Conservation (phyloP, 2,888 invertebrate species). For the Eupeodes luniger region DNA sequence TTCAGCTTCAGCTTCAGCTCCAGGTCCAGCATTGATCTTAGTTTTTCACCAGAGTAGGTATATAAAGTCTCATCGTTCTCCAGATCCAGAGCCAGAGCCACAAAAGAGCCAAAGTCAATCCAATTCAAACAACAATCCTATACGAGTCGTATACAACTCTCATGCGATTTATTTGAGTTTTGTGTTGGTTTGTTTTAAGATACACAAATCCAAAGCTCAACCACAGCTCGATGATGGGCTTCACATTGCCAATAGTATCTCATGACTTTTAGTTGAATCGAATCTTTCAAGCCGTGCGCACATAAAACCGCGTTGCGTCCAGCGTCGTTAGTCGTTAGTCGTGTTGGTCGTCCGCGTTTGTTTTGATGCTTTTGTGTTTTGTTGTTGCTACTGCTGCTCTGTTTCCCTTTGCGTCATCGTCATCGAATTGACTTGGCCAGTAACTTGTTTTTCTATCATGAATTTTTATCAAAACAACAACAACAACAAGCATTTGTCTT, state of each 20-base stretch:
- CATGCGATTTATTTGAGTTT: constrained; percentile 62
- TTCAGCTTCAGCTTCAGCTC: background rate
- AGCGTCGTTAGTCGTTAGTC: constrained; percentile 1
- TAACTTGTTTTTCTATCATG: constrained; percentile 63
- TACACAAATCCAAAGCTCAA: constrained; percentile 22
- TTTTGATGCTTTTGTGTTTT: constrained; percentile 3
- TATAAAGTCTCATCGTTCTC: background rate
- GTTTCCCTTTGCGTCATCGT: background rate
- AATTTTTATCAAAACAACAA: constrained; percentile 7
- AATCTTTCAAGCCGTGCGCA: constrained; percentile 67
- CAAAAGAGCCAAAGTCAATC: constrained; percentile 18
- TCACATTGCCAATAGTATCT: constrained; percentile 48
- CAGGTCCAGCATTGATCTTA: constrained; percentile 7
- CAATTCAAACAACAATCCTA: constrained; percentile 5
- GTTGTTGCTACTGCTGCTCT: background rate
- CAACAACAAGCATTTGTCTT: constrained; percentile 30
- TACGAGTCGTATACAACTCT: constrained; percentile 32
- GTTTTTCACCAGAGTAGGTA: constrained; percentile 51
- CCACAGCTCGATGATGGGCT: constrained; percentile 29
- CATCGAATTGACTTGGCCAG: constrained; percentile 9
- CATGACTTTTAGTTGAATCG: constrained; percentile 69
- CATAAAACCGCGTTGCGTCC: constrained; percentile 50
- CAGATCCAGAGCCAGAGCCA: background rate
- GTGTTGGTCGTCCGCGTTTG: constrained; percentile 40
- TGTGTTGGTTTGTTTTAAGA: background rate